A percentile compares a stretch with the other conserved stretches of the same genome.
Conservation (phyloP, 2,113 vertebrate species). For the Ciconia maguari region DNA sequence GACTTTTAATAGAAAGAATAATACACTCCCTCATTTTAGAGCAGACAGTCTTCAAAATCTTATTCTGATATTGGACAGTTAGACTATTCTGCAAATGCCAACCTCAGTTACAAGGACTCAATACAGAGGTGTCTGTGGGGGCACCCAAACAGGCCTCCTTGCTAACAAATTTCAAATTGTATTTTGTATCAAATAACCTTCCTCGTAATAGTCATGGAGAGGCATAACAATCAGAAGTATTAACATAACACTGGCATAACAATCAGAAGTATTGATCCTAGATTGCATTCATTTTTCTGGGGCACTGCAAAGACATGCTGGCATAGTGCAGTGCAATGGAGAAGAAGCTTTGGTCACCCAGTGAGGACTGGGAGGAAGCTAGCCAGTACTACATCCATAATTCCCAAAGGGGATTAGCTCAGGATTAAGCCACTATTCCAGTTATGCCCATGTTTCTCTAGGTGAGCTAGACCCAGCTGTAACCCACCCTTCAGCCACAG, state of each 20-base stretch:
- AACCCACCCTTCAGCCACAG: neutral
- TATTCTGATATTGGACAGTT: neutral
- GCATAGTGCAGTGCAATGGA: neutral
- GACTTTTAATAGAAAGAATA: neutral
- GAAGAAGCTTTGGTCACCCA: neutral
- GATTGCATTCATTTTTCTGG: neutral
- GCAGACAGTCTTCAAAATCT: neutral
- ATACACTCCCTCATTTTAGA: neutral
- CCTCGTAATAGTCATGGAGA: neutral
- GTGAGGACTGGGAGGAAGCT: neutral
- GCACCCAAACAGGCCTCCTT: neutral
- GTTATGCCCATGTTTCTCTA: neutral
- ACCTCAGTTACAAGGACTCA: neutral
- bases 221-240: neutral
- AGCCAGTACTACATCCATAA: neutral
- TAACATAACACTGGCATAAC: neutral
- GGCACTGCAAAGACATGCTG: neutral
- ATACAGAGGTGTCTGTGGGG: neutral
- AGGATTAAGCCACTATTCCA: neutral
- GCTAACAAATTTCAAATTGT: neutral
- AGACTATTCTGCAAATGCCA: neutral
- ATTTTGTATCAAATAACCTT: neutral
- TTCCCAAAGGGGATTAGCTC: neutral
- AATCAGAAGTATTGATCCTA: neutral
- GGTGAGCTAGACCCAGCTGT: neutral